Conservation (phyloP, 1,140 invertebrate genomes). For the Neodiprion pinetum region DNA sequence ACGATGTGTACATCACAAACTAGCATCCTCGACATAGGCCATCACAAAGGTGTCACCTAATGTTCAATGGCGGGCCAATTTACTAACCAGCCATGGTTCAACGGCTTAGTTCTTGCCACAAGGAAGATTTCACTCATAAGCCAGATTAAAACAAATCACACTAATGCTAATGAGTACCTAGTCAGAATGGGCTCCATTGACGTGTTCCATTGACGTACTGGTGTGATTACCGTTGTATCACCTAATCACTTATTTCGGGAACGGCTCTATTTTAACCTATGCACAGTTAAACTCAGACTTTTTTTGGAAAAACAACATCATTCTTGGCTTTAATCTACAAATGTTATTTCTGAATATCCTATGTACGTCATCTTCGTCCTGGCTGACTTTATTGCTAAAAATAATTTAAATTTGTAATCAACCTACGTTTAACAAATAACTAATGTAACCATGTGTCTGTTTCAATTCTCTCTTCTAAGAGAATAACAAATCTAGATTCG, state of each 20-base stretch:
- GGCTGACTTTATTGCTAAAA: neutral
- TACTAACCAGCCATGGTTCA: neutral
- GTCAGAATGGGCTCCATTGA: neutral
- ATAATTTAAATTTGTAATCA: neutral
- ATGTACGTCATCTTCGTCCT: neutral
- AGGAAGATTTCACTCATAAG: neutral
- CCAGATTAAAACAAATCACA: neutral
- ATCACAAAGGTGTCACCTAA: neutral
- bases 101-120: neutral
- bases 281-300: neutral
- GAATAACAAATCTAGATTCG: no score
- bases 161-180: neutral
- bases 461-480: no score
- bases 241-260: neutral
- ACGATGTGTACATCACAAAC: neutral
- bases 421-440: neutral
- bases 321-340: neutral
- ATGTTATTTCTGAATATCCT: neutral
- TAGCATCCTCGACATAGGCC: neutral
- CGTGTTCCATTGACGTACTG: neutral
- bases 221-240: neutral
- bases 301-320: neutral
- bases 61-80: neutral
- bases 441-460: no score
- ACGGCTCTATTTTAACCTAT: neutral